Conservation (phyloP, 2,797 vertebrate species). For the Babyrousa celebensis region DNA sequence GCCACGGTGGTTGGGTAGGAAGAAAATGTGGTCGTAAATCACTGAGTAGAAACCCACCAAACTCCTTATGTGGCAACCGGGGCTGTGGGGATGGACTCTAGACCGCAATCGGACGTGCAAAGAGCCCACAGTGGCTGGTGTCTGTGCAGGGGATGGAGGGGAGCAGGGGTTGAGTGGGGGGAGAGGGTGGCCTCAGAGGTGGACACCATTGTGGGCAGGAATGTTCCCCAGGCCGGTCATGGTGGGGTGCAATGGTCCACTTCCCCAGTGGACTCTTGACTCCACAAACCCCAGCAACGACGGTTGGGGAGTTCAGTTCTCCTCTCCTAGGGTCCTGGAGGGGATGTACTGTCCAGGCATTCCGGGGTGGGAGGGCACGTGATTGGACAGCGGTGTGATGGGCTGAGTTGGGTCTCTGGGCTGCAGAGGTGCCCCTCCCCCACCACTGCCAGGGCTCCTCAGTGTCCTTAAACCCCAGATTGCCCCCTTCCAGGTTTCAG, state of each 20-base stretch:
- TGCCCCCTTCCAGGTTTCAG: background rate
- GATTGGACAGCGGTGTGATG: background rate
- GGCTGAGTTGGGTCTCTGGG: background rate
- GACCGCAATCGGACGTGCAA: fast-evolving
- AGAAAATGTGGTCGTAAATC: background rate
- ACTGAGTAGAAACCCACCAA: background rate
- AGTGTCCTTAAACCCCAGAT: background rate
- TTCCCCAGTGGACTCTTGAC: background rate
- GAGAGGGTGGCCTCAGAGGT: background rate
- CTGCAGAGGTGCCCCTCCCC: background rate
- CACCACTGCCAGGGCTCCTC: background rate
- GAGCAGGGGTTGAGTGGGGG: background rate
- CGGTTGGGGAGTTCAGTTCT: background rate
- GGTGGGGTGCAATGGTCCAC: fast-evolving
- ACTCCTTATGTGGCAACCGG: background rate
- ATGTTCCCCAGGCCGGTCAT: background rate
- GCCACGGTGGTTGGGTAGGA: background rate
- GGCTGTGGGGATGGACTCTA: background rate
- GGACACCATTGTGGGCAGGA: background rate
- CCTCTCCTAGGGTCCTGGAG: background rate
- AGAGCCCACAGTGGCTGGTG: fast-evolving
- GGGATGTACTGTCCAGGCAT: background rate
- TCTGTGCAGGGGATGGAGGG: fast-evolving
- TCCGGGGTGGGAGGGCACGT: background rate
- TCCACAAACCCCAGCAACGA: background rate